These are phyloP conservation scores for Bufotes viridis DNA, from an alignment of 2,797 vertebrate species.

Conservation along the genomic window DNA sequence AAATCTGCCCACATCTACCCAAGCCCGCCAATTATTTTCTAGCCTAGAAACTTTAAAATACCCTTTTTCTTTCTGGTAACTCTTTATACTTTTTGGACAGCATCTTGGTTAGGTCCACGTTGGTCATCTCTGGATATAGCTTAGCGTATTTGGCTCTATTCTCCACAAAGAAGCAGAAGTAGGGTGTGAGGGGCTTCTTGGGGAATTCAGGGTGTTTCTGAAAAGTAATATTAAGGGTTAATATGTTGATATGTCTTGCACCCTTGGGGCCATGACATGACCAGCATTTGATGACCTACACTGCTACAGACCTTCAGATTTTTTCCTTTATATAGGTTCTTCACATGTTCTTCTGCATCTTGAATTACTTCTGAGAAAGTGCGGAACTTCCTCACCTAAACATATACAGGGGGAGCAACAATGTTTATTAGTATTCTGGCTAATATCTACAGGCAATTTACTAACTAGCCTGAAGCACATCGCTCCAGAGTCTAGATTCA, in stretches of 20 bases:
- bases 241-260: neutral
- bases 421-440: too few relatives aligned
- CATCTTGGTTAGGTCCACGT: too few relatives aligned
- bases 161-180: conserved; percentile 98
- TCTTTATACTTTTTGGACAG: too few relatives aligned
- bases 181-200: conserved; percentile 96
- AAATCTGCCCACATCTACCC: too few relatives aligned
- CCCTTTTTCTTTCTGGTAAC: too few relatives aligned
- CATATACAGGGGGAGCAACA: neutral
- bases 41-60: too few relatives aligned
- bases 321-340: conserved; percentile 97
- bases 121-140: too few relatives aligned
- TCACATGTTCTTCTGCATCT: conserved; percentile 93
- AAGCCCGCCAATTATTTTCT: too few relatives aligned
- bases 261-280: neutral
- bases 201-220: conserved; percentile 98
- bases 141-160: too few relatives aligned
- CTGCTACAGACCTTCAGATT: conserved; percentile 88
- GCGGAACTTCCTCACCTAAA: conserved; percentile 93
- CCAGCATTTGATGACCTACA: neutral
- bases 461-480: neutral
- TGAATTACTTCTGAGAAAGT: conserved; percentile 91
- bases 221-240: neutral
- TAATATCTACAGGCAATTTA: neutral
- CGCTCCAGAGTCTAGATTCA: neutral